A percentile compares a stretch with the other conserved stretches of the same genome.
Conservation (phyloP, 2,888 invertebrate genomes). For the Timandra comae region DNA sequence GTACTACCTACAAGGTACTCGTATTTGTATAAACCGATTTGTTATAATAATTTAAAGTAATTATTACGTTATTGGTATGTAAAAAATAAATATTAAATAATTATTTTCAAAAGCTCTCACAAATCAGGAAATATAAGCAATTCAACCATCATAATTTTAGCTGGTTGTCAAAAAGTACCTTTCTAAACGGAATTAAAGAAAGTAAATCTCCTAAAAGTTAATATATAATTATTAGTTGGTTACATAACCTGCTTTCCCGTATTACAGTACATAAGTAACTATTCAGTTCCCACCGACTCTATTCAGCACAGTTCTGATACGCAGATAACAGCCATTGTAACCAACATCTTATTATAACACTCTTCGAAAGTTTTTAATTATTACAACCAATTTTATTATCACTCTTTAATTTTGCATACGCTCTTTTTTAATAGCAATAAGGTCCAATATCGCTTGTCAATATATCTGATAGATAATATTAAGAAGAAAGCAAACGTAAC, state of each 20-base stretch:
- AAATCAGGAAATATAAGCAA: no score
- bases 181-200: no score
- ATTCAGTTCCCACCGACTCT: conserved; percentile 16
- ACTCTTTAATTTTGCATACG: conserved; percentile 18
- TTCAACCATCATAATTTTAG: no score
- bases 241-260: conserved; percentile 1
- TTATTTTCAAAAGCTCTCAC: no score
- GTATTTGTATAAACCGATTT: no score
- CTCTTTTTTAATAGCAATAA: conserved; percentile 11
- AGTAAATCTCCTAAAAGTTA: no score
- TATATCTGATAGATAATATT: conserved; percentile 18
- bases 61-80: no score
- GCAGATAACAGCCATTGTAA: conserved; percentile 23
- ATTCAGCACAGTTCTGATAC: conserved; percentile 14
- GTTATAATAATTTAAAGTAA: no score
- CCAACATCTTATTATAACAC: conserved; percentile 36
- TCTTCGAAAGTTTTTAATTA: conserved; percentile 62
- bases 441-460: conserved; percentile 15
- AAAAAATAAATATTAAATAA: not conserved
- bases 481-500: conserved; percentile 41
- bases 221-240: not conserved
- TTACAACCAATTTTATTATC: conserved; percentile 30
- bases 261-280: conserved; percentile 11
- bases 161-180: no score
- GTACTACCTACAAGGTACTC: no score